Evolutionary conservation across 1,140 invertebrate genomes (phyloP).

Genomic region (Eueides isabella): DNA sequence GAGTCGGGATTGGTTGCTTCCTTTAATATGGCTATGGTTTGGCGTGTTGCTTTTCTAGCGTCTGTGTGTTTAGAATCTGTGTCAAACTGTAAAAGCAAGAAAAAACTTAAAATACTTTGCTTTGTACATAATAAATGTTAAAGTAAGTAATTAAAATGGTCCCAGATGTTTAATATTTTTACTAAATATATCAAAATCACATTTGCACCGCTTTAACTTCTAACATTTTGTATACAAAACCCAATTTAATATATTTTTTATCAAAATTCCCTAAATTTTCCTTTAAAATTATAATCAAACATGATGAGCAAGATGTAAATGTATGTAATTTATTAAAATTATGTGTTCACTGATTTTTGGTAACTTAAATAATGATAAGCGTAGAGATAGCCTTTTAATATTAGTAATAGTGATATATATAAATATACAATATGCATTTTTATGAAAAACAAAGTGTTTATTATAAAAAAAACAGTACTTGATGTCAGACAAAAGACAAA

Average conservation of each 20-base stretch:
- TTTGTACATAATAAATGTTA: not conserved
- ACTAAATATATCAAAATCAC: too few species aligned
- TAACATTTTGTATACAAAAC: too few species aligned
- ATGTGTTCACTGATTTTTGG: conserved; percentile 13
- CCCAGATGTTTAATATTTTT: not conserved
- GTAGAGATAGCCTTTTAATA: not conserved
- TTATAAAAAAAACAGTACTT: too few species aligned
- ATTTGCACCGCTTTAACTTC: too few species aligned
- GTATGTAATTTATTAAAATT: not conserved
- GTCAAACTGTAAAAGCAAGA: conserved; percentile 58
- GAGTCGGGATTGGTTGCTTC: conserved; percentile 59
- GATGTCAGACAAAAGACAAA: too few species aligned
- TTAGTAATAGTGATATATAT: not conserved
- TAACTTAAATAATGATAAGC: not conserved
- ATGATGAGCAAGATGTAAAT: conserved; percentile 7
- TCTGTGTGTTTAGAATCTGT: conserved; percentile 62
- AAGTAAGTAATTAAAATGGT: not conserved
- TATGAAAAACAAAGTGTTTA: too few species aligned
- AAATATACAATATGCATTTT: too few species aligned
- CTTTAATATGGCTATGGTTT: conserved; percentile 63
- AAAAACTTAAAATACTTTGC: not conserved
- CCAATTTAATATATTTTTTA: not conserved
- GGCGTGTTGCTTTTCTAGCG: conserved; percentile 56
- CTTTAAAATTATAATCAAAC: not conserved
- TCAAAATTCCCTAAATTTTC: not conserved